These are phyloP conservation scores for Nansenia antarctica DNA, from an alignment of 2,113 vertebrate species.

Conservation along the genomic window DNA sequence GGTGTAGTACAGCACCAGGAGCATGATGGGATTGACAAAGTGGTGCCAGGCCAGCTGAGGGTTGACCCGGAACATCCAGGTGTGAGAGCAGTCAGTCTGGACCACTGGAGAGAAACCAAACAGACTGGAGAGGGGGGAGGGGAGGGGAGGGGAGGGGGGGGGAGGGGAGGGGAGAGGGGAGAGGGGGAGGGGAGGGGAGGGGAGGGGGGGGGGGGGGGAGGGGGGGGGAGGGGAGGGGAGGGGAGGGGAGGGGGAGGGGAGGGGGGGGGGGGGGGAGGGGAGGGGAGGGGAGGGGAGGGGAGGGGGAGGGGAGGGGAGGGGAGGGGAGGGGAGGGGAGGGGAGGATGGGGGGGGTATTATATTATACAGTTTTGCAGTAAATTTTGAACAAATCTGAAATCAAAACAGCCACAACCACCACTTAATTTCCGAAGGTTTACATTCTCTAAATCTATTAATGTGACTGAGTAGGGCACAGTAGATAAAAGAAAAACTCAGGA, in stretches of 20 bases:
- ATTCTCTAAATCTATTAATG: too few relatives aligned
- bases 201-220: too few relatives aligned
- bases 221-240: too few relatives aligned
- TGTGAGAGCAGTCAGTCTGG: constrained; percentile 82
- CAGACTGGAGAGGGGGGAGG: constrained; percentile 68
- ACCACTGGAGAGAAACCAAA: constrained; percentile 88
- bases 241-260: not conserved
- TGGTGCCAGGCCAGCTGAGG: constrained; percentile 84
- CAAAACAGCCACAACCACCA: not conserved
- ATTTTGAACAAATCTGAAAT: not conserved
- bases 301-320: not conserved
- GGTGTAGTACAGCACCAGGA: constrained; percentile 90
- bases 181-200: too few relatives aligned
- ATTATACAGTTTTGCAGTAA: not conserved
- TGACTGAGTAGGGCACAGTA: not conserved
- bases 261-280: not conserved
- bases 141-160: not conserved
- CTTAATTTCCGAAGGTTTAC: too few relatives aligned
- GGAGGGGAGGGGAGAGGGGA: not conserved
- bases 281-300: not conserved
- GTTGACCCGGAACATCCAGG: constrained; percentile 89
- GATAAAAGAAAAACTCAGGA: too few relatives aligned
- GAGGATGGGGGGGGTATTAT: not conserved
- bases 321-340: too few relatives aligned
- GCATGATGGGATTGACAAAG: constrained; percentile 84